Conservation (phyloP, 2,888 invertebrate species). For the Leucoma salicis region DNA sequence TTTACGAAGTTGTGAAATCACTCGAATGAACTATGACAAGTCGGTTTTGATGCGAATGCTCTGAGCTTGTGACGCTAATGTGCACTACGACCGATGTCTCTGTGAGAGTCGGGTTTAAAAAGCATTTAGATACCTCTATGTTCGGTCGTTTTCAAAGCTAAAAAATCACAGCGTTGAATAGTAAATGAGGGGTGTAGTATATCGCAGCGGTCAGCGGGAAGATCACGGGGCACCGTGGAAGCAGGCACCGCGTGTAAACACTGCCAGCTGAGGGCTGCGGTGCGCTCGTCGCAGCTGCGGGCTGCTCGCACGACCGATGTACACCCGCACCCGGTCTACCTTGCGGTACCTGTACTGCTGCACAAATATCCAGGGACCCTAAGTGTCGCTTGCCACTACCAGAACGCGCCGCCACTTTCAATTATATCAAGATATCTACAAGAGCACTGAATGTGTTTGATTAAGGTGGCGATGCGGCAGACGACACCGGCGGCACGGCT, state of each 20-base stretch:
- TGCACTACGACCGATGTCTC: conserved; percentile 70
- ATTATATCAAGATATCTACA: conserved; percentile 40
- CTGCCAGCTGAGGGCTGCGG: conserved; percentile 65
- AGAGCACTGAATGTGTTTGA: conserved; percentile 64
- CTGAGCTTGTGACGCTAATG: conserved; percentile 75
- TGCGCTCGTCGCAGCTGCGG: conserved; percentile 56
- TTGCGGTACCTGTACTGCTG: conserved; percentile 22
- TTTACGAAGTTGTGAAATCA: conserved; percentile 77
- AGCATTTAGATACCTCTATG: conserved; percentile 76
- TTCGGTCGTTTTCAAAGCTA: conserved; percentile 69
- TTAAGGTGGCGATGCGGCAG: conserved; percentile 50
- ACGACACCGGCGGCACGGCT: conserved; percentile 71
- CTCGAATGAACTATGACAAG: conserved; percentile 74
- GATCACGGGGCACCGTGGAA: conserved; percentile 50
- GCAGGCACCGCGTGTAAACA: conserved; percentile 74
- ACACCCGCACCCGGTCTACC: conserved; percentile 32
- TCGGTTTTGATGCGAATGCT: conserved; percentile 73
- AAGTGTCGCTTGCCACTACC: conserved; percentile 31
- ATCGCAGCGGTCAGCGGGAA: conserved; percentile 66
- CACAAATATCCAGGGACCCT: conserved; percentile 21
- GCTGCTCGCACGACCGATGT: conserved; percentile 37
- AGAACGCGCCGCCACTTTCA: conserved; percentile 34
- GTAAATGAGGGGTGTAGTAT: conserved; percentile 70
- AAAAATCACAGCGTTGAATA: conserved; percentile 78
- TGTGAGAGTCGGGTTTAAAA: conserved; percentile 64